phyloP scores from a whole-genome alignment of 1,140 invertebrate genomes.

The Cotesia glomerata region DNA sequence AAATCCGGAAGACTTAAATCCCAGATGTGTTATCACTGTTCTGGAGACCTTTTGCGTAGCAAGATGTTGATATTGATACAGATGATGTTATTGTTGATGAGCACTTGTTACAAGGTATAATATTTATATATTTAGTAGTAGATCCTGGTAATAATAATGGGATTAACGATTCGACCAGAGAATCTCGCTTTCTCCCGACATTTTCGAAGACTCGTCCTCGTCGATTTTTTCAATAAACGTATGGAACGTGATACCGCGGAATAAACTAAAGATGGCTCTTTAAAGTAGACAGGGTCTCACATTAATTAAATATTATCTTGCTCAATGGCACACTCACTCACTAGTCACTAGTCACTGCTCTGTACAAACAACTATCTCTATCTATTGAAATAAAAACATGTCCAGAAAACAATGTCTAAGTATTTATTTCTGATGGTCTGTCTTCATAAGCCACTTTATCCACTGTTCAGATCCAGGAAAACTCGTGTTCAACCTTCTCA shows the following conservation, averaged over 20 bases:
- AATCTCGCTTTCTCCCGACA: constrained; percentile 39
- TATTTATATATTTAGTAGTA: background rate
- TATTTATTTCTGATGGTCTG: no score
- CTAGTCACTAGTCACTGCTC: no score
- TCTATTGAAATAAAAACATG: no score
- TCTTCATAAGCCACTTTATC: no score
- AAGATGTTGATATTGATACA: background rate
- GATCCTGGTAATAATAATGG: no score
- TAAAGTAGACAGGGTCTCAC: no score
- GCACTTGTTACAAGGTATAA: background rate
- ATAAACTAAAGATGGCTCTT: no score
- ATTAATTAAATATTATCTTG: no score
- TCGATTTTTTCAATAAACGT: background rate
- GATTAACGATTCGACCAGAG: constrained; percentile 32
- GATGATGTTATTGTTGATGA: background rate
- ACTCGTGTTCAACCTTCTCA: background rate
- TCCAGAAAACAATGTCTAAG: no score
- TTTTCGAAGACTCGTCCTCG: constrained; percentile 25
- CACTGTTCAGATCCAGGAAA: no score
- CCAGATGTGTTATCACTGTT: background rate
- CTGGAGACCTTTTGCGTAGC: background rate
- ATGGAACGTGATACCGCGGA: background rate
- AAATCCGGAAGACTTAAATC: background rate
- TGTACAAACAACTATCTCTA: no score
- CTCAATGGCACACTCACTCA: no score